phyloP scores from a whole-genome alignment of 2,888 invertebrate species.

The Lampropteryx suffumata region DNA sequence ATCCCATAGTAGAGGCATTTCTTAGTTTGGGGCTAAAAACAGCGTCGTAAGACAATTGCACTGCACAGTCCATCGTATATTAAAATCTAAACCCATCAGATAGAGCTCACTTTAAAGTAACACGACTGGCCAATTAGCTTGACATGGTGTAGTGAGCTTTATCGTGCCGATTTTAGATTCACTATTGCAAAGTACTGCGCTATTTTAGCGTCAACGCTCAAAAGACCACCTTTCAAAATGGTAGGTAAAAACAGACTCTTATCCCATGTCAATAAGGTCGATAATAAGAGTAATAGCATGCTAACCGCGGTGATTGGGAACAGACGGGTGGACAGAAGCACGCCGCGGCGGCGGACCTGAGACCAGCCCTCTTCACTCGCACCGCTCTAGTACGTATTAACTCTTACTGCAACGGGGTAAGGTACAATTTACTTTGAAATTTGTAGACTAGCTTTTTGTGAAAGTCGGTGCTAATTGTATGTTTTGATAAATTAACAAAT shows the following conservation, averaged over 20 bases:
- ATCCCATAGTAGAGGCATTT: no score
- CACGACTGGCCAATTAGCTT: neutral
- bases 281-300: constrained; percentile 21
- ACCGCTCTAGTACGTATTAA: constrained; percentile 91
- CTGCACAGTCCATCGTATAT: neutral
- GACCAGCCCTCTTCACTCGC: constrained; percentile 92
- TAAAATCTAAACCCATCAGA: neutral
- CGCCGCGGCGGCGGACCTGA: constrained; percentile 85
- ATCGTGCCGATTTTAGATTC: neutral
- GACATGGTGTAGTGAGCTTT: neutral
- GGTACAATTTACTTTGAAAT: constrained; percentile 22
- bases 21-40: no score
- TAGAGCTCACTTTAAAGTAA: neutral
- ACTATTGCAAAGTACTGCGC: neutral
- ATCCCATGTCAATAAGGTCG: constrained; percentile 36
- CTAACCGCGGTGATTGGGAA: constrained; percentile 70
- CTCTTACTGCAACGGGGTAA: constrained; percentile 20
- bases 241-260: neutral
- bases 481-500: neutral
- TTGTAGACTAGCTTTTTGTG: constrained; percentile 13
- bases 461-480: constrained; percentile 3
- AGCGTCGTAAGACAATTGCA: no score
- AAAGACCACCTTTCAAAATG: neutral
- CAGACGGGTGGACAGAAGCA: constrained; percentile 77
- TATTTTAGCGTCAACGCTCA: no score